Evolutionary conservation across 2,797 vertebrate species (phyloP), one percentile per base, ranked within the genome.

Genomic region (Acestrorhynchus altus): DNA sequence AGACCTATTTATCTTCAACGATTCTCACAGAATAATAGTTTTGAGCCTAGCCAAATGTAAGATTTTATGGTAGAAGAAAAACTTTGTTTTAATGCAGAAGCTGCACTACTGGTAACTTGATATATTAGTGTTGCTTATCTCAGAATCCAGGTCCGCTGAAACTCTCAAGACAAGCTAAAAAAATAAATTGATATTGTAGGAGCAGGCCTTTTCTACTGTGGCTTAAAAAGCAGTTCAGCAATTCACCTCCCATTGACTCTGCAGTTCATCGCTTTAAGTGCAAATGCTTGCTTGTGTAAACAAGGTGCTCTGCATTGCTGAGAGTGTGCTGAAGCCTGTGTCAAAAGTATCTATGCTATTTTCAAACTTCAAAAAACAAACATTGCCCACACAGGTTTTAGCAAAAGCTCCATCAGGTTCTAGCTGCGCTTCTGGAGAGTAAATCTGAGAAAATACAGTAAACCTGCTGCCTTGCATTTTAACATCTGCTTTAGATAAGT

Each of bases 221-320:
- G 20, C 13, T 42, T 42, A 39, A 9, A 26, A 72, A 44, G 59
- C 42, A 63, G 71, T 44, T 49, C 44, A 73, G 59, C 28, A 31
- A 61, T 47, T 61, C 71, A 47, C 20, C 71, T 49, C 10, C 24
- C 20, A 24, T 60, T 60, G 16, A 7, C 26, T 35, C 56, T 15
- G n/a, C 52, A 44, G 24, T 24, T 60, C 59, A 47, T 61, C 18
- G 42, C 42, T 47, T 59, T 72, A 61, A 73, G 71, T 73, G 57
- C 44, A 73, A 60, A 73, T 42, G 26, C 44, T 63, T 4, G 12
- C 57, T 61, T 22, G n/a, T 73, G 70, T 73, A 73, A 73, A 73
- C 71, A 44, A 57, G 35, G 8, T 4, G 9, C 44, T n/a, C 71
- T 73, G 39, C 71, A 72, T 20, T n/a, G 24, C 65, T 28, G 16